phyloP scores from a whole-genome alignment of 2,888 invertebrate genomes.

The Thereva unica region DNA sequence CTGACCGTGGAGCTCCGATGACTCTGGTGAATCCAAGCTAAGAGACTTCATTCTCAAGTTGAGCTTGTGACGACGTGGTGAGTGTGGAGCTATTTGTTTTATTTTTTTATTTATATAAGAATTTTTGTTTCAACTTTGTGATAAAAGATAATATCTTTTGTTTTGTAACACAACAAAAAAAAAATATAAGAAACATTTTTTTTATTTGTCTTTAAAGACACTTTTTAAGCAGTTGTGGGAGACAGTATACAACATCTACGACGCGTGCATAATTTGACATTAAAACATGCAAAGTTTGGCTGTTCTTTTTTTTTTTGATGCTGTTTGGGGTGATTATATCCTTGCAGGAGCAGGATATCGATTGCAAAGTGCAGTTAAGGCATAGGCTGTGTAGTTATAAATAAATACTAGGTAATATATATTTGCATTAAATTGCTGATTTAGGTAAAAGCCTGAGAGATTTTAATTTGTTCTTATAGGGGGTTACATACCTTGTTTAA shows the following conservation, averaged over 20 bases:
- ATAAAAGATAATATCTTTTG: constrained; percentile 12
- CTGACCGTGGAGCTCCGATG: constrained; percentile 77
- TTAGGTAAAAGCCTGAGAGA: too few species aligned
- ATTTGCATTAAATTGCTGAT: too few species aligned
- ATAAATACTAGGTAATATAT: too few species aligned
- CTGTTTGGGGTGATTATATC: too few species aligned
- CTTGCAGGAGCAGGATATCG: too few species aligned
- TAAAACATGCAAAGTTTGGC: constrained; percentile 22
- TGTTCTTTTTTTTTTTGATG: not conserved
- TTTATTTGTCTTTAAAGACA: constrained; percentile 8
- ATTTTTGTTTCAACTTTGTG: constrained; percentile 1
- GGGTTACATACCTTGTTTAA: too few species aligned
- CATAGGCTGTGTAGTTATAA: too few species aligned
- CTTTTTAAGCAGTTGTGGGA: constrained; percentile 3
- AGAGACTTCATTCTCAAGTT: constrained; percentile 98
- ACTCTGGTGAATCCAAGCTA: constrained; percentile 94
- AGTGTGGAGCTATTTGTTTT: constrained; percentile 82
- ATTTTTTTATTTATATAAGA: constrained; percentile 18
- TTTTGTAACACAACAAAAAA: constrained; percentile 6
- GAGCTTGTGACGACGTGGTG: constrained; percentile 92
- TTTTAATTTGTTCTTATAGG: too few species aligned
- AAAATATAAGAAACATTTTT: constrained; percentile 4
- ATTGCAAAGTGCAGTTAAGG: too few species aligned
- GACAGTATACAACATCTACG: not conserved
- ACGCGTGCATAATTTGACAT: constrained; percentile 28